phyloP scores from a whole-genome alignment of 2,113 vertebrate species.

The Globicephala melas region DNA sequence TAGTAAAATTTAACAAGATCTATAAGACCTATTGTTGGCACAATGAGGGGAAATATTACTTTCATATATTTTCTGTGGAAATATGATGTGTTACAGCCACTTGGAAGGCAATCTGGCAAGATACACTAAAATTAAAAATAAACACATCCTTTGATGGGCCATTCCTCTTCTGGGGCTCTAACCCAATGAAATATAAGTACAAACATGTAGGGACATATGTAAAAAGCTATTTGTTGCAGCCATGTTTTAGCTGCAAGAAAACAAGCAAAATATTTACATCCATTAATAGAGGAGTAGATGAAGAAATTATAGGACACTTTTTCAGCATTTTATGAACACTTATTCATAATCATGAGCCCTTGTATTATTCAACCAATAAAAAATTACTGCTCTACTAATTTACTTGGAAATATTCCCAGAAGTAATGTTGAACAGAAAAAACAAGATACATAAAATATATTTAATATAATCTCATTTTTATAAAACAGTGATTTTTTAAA shows the following conservation, averaged over 20 bases:
- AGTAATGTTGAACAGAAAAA: not conserved
- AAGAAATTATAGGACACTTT: not conserved
- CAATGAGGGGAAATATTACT: not conserved
- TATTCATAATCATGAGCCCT: not conserved
- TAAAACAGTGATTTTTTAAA: not conserved
- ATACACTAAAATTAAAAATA: not conserved
- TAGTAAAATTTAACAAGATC: not conserved
- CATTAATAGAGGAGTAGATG: not conserved
- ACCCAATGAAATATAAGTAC: not conserved
- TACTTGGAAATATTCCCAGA: not conserved
- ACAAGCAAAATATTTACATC: not conserved
- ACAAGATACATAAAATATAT: not conserved
- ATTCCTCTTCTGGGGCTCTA: not conserved
- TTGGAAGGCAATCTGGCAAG: constrained; percentile 10
- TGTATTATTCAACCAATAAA: not conserved
- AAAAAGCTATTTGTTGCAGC: not conserved
- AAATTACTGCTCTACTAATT: not conserved
- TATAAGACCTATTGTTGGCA: not conserved
- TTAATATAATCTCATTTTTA: not conserved
- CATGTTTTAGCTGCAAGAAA: not conserved
- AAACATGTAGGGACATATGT: not conserved
- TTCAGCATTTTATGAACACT: not conserved
- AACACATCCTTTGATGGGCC: not conserved
- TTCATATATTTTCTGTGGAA: constrained; percentile 15
- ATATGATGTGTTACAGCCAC: not conserved